Evolutionary conservation across 2,797 vertebrate species (phyloP).

Genomic region (Scyliorhinus canicula): DNA sequence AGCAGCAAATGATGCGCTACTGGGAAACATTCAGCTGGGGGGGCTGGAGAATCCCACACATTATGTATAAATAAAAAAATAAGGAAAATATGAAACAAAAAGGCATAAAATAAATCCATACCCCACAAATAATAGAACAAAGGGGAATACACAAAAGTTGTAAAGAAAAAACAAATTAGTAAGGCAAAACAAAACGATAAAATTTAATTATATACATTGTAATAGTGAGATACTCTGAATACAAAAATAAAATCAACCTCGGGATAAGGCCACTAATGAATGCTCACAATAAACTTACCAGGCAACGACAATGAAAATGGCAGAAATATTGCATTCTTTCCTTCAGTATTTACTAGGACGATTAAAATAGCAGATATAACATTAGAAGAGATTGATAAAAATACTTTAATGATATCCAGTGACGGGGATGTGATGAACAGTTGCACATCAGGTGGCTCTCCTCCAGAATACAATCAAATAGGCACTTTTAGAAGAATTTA

Average conservation of each 20-base stretch:
- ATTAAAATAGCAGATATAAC: background rate
- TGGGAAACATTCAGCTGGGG: too few species aligned
- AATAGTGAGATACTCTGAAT: background rate
- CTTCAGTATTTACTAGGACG: too few species aligned
- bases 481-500: too few species aligned
- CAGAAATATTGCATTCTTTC: background rate
- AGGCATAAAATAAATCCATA: background rate
- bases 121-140: background rate
- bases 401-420: too few species aligned
- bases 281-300: background rate
- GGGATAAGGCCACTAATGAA: background rate
- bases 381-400: background rate
- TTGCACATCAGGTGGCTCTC: too few species aligned
- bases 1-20: too few species aligned
- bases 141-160: background rate
- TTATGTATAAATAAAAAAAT: too few species aligned
- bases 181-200: background rate
- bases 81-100: background rate
- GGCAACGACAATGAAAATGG: background rate
- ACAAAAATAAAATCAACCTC: background rate
- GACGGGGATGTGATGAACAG: too few species aligned
- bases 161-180: background rate
- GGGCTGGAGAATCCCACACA: too few species aligned
- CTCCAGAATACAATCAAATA: too few species aligned
- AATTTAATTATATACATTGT: background rate